phyloP scores from a whole-genome alignment of 2,888 invertebrate genomes.

The Tipula helvola region DNA sequence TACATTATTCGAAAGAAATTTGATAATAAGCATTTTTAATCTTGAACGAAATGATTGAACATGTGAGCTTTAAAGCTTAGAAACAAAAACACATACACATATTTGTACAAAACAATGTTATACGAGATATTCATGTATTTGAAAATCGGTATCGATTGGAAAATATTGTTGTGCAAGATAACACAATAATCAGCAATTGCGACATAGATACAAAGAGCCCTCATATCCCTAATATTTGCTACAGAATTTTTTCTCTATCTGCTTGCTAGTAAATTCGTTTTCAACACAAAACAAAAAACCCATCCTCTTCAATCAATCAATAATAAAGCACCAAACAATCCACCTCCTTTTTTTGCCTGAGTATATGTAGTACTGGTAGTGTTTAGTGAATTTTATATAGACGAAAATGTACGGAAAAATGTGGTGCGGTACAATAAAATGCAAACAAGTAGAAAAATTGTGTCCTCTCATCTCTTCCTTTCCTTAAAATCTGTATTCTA shows the following conservation, averaged over 20 bases:
- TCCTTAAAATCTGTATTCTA: not conserved
- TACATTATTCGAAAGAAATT: too few species aligned
- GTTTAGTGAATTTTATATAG: not conserved
- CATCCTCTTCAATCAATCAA: not conserved
- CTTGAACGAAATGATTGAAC: too few species aligned
- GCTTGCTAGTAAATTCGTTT: not conserved
- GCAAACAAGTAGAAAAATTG: not conserved
- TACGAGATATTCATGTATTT: not conserved
- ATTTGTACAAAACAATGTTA: too few species aligned
- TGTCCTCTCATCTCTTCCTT: not conserved
- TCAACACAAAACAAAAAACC: not conserved
- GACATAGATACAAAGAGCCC: not conserved
- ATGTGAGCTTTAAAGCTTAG: too few species aligned
- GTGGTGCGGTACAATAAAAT: not conserved
- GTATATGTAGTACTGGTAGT: not conserved
- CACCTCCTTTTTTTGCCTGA: not conserved
- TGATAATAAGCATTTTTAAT: too few species aligned
- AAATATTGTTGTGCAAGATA: not conserved
- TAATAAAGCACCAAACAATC: not conserved
- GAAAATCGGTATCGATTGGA: not conserved
- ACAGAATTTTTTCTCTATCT: not conserved
- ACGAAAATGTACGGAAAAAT: not conserved
- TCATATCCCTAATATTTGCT: not conserved
- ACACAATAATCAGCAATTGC: not conserved
- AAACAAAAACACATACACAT: too few species aligned